These are phyloP conservation scores for Psittacula cyanocephala DNA, from an alignment of 2,113 vertebrate species.

Conservation along the genomic window DNA sequence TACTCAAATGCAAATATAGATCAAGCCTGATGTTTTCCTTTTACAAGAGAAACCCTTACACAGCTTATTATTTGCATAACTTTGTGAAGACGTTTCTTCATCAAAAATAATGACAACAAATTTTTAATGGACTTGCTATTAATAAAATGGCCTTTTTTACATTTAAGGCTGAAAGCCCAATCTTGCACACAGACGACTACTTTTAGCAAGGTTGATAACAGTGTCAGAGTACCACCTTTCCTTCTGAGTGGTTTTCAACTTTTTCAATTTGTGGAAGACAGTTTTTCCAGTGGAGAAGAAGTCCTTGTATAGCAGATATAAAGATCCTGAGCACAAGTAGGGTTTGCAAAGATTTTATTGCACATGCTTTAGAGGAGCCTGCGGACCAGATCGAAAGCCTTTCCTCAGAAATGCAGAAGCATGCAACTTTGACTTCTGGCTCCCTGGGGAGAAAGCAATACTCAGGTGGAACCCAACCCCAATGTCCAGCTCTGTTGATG, in stretches of 20 bases:
- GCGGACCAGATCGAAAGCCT: background rate
- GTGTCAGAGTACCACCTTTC: background rate
- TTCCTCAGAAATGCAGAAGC: background rate
- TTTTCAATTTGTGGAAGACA: background rate
- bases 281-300: background rate
- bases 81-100: background rate
- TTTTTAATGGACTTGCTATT: conserved; percentile 3
- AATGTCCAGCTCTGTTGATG: background rate
- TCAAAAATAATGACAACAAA: background rate
- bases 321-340: background rate
- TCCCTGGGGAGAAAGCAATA: background rate
- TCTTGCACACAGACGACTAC: background rate
- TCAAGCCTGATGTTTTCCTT: background rate
- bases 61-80: conserved; percentile 24
- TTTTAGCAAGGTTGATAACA: background rate
- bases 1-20: conserved; percentile 39
- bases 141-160: background rate
- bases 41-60: background rate
- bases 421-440: background rate
- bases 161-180: background rate
- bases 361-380: background rate
- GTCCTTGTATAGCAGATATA: background rate
- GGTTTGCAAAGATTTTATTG: background rate
- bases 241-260: background rate
- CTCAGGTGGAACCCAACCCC: background rate